These are phyloP conservation scores for Ceratothoa steindachneri DNA, from an alignment of 2,888 invertebrate genomes.

Conservation along the genomic window DNA sequence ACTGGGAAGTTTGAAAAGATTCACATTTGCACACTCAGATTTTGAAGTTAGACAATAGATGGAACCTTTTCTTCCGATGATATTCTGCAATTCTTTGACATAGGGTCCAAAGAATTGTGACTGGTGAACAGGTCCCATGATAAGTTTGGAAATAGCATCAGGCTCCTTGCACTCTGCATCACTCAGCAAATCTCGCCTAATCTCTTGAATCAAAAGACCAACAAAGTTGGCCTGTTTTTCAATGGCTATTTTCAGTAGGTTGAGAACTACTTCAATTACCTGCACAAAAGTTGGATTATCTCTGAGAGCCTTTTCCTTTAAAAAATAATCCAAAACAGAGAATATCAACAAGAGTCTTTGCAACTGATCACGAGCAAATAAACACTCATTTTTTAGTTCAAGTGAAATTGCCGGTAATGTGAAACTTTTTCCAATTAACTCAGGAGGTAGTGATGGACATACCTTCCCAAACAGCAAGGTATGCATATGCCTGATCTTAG, in stretches of 20 bases:
- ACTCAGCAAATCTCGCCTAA: not conserved
- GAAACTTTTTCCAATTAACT: not conserved
- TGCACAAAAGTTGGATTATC: not conserved
- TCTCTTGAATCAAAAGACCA: not conserved
- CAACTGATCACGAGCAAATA: not conserved
- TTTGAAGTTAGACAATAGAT: not conserved
- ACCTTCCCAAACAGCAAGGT: not conserved
- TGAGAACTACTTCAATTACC: not conserved
- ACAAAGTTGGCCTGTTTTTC: not conserved
- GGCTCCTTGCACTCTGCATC: not conserved
- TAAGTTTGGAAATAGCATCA: not conserved
- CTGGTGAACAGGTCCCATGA: not conserved
- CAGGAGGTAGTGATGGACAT: not conserved
- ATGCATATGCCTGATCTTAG: not conserved
- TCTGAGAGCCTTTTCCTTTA: not conserved
- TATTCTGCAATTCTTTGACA: not conserved
- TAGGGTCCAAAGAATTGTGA: not conserved
- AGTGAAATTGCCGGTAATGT: not conserved
- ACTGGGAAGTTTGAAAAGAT: not conserved
- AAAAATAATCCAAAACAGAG: not conserved
- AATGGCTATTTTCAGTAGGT: not conserved
- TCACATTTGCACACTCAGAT: not conserved
- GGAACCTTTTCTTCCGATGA: not conserved
- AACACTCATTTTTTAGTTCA: not conserved
- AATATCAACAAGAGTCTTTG: not conserved